These are phyloP conservation scores for Hemiprocne comata DNA, from an alignment of 2,113 vertebrate genomes.

Conservation along the genomic window DNA sequence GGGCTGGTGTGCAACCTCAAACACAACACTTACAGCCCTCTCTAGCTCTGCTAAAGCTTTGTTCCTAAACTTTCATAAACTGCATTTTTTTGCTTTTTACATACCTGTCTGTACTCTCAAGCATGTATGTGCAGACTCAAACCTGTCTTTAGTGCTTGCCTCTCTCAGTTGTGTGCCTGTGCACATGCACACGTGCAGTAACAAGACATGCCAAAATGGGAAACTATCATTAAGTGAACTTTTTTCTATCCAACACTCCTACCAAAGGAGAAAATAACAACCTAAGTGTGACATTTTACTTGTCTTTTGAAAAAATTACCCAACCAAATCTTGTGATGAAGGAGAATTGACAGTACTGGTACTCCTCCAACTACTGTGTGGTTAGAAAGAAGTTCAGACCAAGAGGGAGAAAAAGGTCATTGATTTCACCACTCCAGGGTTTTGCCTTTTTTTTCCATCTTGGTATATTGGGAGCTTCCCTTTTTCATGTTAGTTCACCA, in stretches of 20 bases:
- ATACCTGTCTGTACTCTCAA: background rate
- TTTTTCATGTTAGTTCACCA: background rate
- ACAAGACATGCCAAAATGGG: background rate
- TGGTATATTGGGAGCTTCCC: background rate
- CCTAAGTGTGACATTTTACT: background rate
- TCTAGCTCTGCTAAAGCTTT: background rate
- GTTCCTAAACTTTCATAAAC: background rate
- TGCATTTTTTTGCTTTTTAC: background rate
- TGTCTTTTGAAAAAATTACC: background rate
- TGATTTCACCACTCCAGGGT: background rate
- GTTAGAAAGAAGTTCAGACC: background rate
- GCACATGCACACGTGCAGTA: rapidly evolving
- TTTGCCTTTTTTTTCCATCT: background rate
- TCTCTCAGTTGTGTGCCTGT: background rate
- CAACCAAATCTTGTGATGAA: background rate
- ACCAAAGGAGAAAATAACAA: background rate
- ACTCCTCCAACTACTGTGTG: background rate
- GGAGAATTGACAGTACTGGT: background rate
- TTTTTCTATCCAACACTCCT: background rate
- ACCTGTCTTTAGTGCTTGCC: background rate
- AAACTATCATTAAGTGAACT: background rate
- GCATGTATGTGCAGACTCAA: background rate
- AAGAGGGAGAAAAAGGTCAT: background rate
- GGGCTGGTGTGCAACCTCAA: background rate
- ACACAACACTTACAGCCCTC: background rate